A percentile compares a stretch with the other conserved stretches of the same genome.
Evolutionary conservation across 2,888 invertebrate species (phyloP).

Genomic region (Malacosoma neustria): DNA sequence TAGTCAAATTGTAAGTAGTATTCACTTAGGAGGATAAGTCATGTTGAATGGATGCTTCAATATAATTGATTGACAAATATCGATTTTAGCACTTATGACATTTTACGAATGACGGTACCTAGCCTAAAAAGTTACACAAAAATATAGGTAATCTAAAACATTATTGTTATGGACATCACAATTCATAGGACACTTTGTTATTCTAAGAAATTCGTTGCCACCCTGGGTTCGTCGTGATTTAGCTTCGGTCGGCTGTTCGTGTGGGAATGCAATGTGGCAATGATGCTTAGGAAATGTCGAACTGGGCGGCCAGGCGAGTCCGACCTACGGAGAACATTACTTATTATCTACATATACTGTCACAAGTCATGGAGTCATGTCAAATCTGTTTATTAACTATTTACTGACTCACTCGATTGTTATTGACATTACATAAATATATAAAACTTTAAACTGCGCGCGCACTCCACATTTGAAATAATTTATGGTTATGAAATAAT

Average conservation of each 20-base stretch:
- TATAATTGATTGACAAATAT: background rate
- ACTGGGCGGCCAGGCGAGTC: conserved; percentile 60
- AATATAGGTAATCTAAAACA: conserved; percentile 68
- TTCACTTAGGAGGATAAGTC: background rate
- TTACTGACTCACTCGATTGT: too few relatives aligned
- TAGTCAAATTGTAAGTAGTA: background rate
- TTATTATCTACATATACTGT: conserved; percentile 2
- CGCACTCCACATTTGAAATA: too few relatives aligned
- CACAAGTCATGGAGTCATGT: too few relatives aligned
- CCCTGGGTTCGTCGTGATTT: conserved; percentile 41
- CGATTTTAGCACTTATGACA: conserved; percentile 31
- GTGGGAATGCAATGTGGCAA: conserved; percentile 57
- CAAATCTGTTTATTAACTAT: too few relatives aligned
- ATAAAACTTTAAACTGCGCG: too few relatives aligned
- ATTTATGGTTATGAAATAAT: too few relatives aligned
- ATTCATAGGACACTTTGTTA: conserved; percentile 58
- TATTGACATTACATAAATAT: too few relatives aligned
- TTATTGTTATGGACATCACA: conserved; percentile 74
- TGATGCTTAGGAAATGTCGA: conserved; percentile 44
- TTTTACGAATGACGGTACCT: conserved; percentile 61
- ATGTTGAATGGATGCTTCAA: background rate
- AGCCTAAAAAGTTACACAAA: conserved; percentile 68
- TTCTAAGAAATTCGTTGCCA: conserved; percentile 70
- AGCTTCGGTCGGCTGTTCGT: conserved; percentile 30
- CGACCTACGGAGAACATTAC: conserved; percentile 38